Conservation (phyloP, 2,113 vertebrate genomes). For the Ceyx margarethae region DNA sequence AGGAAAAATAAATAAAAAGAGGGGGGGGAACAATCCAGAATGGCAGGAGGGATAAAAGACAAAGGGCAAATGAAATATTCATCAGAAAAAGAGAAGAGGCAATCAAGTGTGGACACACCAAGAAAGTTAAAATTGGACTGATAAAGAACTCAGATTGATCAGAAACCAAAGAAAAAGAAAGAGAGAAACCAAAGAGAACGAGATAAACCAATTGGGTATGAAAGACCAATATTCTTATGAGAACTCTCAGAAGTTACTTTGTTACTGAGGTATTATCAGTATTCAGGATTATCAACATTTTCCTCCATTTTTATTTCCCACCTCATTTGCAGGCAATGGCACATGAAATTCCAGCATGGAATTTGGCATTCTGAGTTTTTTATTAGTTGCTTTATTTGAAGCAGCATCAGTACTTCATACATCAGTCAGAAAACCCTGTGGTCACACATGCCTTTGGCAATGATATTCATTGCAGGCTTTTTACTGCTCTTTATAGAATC, state of each 20-base stretch:
- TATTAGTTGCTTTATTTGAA: background rate
- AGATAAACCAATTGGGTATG: background rate
- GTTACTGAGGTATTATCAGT: background rate
- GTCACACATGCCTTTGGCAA: background rate
- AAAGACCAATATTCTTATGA: background rate
- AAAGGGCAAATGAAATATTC: background rate
- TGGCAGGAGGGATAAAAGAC: fast-evolving
- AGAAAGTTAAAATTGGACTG: background rate
- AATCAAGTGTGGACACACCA: background rate
- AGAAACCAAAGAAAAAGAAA: background rate
- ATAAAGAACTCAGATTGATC: background rate
- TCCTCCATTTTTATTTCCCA: background rate
- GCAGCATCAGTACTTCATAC: background rate
- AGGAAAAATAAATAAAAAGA: background rate
- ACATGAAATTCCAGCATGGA: background rate
- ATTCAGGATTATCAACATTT: background rate
- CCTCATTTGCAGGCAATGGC: background rate
- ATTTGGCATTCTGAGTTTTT: background rate
- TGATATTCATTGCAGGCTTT: background rate
- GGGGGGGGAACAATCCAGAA: background rate
- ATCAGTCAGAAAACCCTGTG: background rate
- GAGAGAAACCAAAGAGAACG: background rate
- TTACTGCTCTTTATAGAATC: background rate
- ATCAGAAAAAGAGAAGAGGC: background rate
- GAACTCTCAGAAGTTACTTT: background rate